Base-by-base conservation (phyloP, 1,140 invertebrate species). In the Glossosoma conforme region DNA sequence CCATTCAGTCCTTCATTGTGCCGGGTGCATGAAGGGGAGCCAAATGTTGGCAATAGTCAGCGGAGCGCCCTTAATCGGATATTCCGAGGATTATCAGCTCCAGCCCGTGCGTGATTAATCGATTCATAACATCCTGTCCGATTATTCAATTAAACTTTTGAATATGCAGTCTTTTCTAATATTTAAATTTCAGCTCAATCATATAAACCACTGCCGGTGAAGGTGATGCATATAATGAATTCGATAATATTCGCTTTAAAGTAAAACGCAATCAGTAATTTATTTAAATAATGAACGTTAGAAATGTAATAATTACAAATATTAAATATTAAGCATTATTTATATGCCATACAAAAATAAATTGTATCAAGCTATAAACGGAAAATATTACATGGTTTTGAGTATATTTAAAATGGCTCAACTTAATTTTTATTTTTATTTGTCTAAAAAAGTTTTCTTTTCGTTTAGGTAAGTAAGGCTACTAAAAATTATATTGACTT, bases 51-150 rank as follows among this genome's bases (percentile, higher is more conserved):
- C 44, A 19, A 15, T n/a, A 22, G 30, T 2, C 15, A 21, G n/a
- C 20, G 20, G 18, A 21, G 44, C 25, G 22, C 11, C 18, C 33
- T 13, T 48, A 48, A 48, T 48, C 36, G 46, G 36, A 48, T 48
- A 25, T 18, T 14, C 8, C n/a, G 28, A 44, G 43, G 43, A 44
- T 44, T 44, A 44, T 18, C 43, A 33, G 17, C 24, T 18, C 33
- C 22, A 4, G 14, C 9, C 24, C 5, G 19, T n/a, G 21, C 18
- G 17, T 41, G 46, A 48, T 48, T 48, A 48, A 48, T 41, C 17
- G 15, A 47, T 48, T 48, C 46, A 40, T 21, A 41, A 19, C 46
- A 48, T 32, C 8, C 35, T 32, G 46, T 30, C 15, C 36, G 1
- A 17, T 44, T 15, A 11, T 44, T 44, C 19, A 19, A 40, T 40